A percentile compares a stretch with the other conserved stretches of the same genome.
These are phyloP conservation scores for Alexandromys fortis DNA, from an alignment of 2,113 vertebrate genomes.

Conservation along the genomic window DNA sequence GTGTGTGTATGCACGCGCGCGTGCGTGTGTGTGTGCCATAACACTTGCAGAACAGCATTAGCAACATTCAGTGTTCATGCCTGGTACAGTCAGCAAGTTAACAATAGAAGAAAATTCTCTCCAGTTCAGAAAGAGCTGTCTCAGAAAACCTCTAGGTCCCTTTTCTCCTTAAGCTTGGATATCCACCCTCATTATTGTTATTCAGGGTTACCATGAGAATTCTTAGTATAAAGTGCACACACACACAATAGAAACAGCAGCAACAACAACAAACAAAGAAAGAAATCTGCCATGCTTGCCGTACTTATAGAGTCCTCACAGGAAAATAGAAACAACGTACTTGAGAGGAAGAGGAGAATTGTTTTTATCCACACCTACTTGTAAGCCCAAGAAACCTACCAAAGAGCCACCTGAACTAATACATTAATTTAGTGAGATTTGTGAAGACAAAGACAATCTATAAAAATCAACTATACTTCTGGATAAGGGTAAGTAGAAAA, in stretches of 20 bases:
- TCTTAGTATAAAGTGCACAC: background rate
- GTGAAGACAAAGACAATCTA: background rate
- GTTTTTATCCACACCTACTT: background rate
- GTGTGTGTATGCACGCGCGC: background rate
- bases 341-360: background rate
- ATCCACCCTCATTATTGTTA: background rate
- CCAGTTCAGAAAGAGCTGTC: background rate
- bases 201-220: background rate
- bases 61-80: background rate
- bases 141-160: background rate
- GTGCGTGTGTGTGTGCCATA: background rate
- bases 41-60: background rate
- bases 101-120: background rate
- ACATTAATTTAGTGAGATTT: background rate
- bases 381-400: background rate
- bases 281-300: background rate
- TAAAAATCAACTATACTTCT: background rate
- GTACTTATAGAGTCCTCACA: no score
- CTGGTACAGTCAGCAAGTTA: background rate
- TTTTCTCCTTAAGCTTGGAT: background rate
- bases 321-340: background rate
- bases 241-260: background rate
- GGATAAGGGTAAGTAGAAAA: background rate
- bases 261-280: background rate
- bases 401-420: background rate